Base-by-base conservation (phyloP, 2,888 invertebrate genomes). In the Sphinx pinastri region DNA sequence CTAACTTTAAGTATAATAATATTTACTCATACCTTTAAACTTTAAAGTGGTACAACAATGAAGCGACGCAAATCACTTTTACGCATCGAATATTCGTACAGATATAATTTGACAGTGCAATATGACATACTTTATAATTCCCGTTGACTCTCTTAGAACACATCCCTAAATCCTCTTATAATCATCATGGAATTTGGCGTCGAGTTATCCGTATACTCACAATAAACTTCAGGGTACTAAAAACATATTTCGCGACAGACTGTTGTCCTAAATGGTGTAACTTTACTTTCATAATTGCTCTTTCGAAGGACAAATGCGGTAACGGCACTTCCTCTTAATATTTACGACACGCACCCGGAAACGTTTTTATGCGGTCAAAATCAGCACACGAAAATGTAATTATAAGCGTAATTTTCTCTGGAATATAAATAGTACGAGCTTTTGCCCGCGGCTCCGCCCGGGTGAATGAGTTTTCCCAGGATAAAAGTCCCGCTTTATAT, bases 261-360 rank as follows among this genome's bases (percentile, higher is more conserved):
- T 77, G 82, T 79, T 82, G 80, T 79, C 78, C 78, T 78, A 79
- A 87, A 87, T 84, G 84, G 82, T 78, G 76, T 77, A 84, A 86
- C 81, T 87, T 83, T 82, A 81, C 85, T 81, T 84, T 81, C 83
- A 80, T 89, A 88, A 89, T 88, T 87, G 83, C 85, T 86, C 79
- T 82, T 78, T 76, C 73, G 77, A 82, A 82, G 82, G 82, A 82
- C 84, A 83, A 85, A 86, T 81, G 80, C 77, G 77, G 73, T 80
- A 77, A 76, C 75, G 77, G 81, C 81, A 76, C 81, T 82, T 78
- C 76, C 79, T 73, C 76, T 78, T 82, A 81, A 84, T 85, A 86
- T 88, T 88, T 87, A 88, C 80, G 84, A 82, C 69, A 70, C 57
- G 38, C 47, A 55, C 16, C 31, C 63, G 49, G 31, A 67, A 52